Evolutionary conservation across 2,113 vertebrate genomes (phyloP).

Genomic region (Pseudorectes ferrugineus): DNA sequence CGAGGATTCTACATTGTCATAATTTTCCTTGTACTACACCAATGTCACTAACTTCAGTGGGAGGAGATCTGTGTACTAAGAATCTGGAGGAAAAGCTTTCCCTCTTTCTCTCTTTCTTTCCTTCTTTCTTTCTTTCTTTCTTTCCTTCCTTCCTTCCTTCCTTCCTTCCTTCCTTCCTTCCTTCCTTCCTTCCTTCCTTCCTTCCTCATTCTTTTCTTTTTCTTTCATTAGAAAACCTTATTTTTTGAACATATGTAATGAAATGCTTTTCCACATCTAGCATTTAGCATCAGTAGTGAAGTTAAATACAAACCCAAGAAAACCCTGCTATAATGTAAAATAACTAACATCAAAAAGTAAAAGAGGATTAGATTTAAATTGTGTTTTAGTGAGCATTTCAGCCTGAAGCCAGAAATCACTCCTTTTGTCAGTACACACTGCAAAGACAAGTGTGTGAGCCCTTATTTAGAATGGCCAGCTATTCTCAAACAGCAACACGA

Average conservation of each 20-base stretch:
- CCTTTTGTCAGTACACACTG: background rate
- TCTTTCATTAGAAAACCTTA: background rate
- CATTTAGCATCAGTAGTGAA: background rate
- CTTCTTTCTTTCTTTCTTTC: no score
- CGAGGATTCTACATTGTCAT: background rate
- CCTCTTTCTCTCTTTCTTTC: background rate
- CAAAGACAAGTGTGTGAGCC: background rate
- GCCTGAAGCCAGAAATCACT: background rate
- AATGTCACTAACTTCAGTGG: background rate
- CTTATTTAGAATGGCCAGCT: background rate
- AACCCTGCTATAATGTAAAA: background rate
- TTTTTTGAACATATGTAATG: background rate
- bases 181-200: no score
- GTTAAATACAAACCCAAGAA: background rate
- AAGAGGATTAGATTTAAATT: background rate
- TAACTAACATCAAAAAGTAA: background rate
- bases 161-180: background rate
- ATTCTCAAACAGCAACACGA: background rate
- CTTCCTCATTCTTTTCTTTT: background rate
- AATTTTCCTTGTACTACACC: background rate
- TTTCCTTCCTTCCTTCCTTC: no score
- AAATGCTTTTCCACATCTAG: background rate
- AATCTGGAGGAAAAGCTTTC: accelerated
- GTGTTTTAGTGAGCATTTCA: background rate
- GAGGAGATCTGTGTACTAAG: background rate